Base-by-base conservation (phyloP, 2,113 vertebrate genomes). In the Rhinoptilus africanus region DNA sequence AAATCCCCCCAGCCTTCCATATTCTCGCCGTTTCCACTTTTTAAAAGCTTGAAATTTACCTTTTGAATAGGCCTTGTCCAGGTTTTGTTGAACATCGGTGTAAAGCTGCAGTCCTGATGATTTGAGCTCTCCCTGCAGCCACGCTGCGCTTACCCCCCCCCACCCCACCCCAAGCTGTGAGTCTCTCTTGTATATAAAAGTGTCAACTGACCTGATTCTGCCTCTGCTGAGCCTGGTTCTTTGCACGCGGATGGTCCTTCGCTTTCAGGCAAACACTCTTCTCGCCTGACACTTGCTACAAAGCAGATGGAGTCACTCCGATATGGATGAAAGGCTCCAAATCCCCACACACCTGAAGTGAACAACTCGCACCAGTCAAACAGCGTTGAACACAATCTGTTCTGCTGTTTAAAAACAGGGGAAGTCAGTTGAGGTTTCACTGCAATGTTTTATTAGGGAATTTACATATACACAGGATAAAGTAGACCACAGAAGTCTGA, bases 401-500 rank as follows among this genome's bases (percentile, higher is more conserved):
- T 50, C 2, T 0, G 1, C 48, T 35, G 56, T 7, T 37, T 4
- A 35, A 78, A 82, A 57, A 60, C 54, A 20, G 8, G 19, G 5
- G 6, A 43, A n/a, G 45, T 7, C 62, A n/a, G 66, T 1, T 23
- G 80, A 90, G 85, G 93, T 97, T 97, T 97, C 98, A 98, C 97
- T 94, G 98, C 97, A 97, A 86, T 97, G 9, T 97, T 98, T 98
- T 98, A 98, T 98, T 98, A 75, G 97, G 98, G 98, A 98, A 97
- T 98, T 98, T 97, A 98, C 97, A 98, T 97, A 96, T 92, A 98
- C 97, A 98, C 97, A 98, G 97, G 97, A 96, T 74, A 94, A 97
- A 98, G 97, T 51, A 95, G 97, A 96, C 94, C 35, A 32, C 93
- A 88, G 88, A 26, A 88, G 88, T 92, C 88, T 30, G 66, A 62